Percentiles rank a stretch among this genome's conserved stretches.
These are phyloP conservation scores for Drosophila sechellia DNA, from an alignment of 1,140 invertebrate genomes.

Conservation along the genomic window DNA sequence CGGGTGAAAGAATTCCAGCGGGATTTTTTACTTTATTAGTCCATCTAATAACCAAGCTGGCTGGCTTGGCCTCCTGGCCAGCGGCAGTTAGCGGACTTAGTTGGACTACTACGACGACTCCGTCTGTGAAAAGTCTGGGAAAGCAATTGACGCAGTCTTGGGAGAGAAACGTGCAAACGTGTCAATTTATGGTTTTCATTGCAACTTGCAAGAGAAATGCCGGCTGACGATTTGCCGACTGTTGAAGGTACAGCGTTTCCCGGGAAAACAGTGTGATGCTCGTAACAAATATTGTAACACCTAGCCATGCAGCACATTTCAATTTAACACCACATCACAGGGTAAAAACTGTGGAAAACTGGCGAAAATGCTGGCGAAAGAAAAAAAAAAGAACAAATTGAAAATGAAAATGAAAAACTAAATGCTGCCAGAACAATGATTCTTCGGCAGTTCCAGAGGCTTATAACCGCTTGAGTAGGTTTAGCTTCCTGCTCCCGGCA, in stretches of 20 bases:
- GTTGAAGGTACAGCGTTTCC: slow-evolving; percentile 22
- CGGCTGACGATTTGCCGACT: slow-evolving; percentile 25
- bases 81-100: slow-evolving; percentile 30
- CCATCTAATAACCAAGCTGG: slow-evolving; percentile 10
- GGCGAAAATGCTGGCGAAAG: slow-evolving; percentile 10
- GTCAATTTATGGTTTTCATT: slow-evolving; percentile 65
- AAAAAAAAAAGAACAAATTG: not conserved
- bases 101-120: slow-evolving; percentile 1
- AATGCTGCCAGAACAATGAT: slow-evolving; percentile 34
- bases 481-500: slow-evolving; percentile 37
- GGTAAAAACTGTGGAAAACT: not conserved
- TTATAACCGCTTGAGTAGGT: slow-evolving; percentile 60
- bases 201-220: slow-evolving; percentile 55
- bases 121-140: slow-evolving; percentile 42
- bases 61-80: slow-evolving; percentile 31
- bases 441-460: slow-evolving; percentile 36
- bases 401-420: slow-evolving; percentile 49
- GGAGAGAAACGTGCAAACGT: slow-evolving; percentile 58
- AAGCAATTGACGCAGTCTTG: slow-evolving; percentile 39
- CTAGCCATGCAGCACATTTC: slow-evolving; percentile 21
- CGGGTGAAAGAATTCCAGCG: slow-evolving; percentile 42
- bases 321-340: slow-evolving; percentile 20
- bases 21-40: slow-evolving; percentile 52
- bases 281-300: slow-evolving; percentile 29
- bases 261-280: slow-evolving; percentile 37